phyloP scores from a whole-genome alignment of 2,888 invertebrate species.

The Pristionchus exspectatus region DNA sequence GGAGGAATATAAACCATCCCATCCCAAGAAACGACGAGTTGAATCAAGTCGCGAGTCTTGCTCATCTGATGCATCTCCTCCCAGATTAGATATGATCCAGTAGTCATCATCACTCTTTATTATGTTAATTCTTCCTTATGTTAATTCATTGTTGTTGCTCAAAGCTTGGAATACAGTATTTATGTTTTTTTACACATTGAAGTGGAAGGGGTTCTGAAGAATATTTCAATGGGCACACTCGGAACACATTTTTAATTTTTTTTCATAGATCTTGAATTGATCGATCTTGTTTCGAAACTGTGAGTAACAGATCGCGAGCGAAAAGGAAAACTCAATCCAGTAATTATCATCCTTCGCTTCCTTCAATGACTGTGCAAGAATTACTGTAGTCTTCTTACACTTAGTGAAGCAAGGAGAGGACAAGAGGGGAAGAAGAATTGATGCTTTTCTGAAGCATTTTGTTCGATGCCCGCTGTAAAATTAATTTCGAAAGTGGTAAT shows the following conservation, averaged over 20 bases:
- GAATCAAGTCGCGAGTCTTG: neutral
- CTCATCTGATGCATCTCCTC: slow-evolving; percentile 14
- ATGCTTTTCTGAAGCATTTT: too few species aligned
- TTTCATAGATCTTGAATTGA: neutral
- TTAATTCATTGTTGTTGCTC: neutral
- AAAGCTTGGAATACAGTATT: neutral
- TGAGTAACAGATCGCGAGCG: neutral
- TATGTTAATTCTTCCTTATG: neutral
- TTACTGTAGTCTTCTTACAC: too few species aligned
- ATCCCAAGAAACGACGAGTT: neutral
- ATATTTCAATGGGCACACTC: neutral
- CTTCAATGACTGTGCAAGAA: neutral
- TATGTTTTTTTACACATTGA: too few species aligned
- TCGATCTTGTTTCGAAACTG: neutral
- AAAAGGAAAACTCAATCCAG: neutral
- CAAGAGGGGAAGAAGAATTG: too few species aligned
- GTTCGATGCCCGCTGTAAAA: too few species aligned
- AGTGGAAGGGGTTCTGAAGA: too few species aligned
- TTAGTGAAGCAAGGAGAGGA: too few species aligned
- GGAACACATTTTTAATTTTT: neutral
- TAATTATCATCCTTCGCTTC: neutral
- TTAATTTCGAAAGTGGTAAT: too few species aligned
- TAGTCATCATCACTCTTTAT: neutral
- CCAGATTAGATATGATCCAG: neutral
- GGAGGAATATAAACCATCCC: neutral